Conservation (phyloP, 2,888 invertebrate species). For the Iselma pallidipennis region DNA sequence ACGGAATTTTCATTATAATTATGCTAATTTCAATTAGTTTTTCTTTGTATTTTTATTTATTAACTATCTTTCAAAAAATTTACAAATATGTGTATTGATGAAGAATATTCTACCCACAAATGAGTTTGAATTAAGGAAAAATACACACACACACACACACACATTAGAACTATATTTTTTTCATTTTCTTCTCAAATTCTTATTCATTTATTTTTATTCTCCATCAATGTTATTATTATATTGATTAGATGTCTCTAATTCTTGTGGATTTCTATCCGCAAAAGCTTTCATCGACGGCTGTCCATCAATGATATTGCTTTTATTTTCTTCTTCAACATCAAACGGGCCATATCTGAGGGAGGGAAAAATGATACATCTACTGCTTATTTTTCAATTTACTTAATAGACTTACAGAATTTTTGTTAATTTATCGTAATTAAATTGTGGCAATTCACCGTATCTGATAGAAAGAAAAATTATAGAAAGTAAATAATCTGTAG, state of each 20-base stretch:
- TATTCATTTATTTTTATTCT: background rate
- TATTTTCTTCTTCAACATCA: background rate
- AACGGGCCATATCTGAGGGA: background rate
- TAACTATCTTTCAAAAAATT: background rate
- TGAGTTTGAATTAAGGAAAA: background rate
- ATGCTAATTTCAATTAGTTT: conserved; percentile 11
- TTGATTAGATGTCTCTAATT: background rate
- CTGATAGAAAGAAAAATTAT: too few relatives aligned
- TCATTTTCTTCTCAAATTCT: background rate
- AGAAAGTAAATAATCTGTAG: too few relatives aligned
- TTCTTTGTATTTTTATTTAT: background rate
- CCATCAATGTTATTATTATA: background rate
- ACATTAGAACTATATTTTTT: background rate
- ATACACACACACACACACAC: background rate
- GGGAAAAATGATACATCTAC: too few relatives aligned
- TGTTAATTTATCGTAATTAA: background rate
- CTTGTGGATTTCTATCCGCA: background rate
- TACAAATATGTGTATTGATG: background rate
- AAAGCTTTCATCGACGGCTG: background rate
- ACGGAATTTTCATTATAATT: conserved; percentile 8
- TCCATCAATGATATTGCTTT: background rate
- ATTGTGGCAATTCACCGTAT: background rate
- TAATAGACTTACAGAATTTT: too few relatives aligned
- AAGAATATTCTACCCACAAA: background rate
- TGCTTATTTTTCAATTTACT: background rate